Evolutionary conservation across 1,140 invertebrate species (phyloP), one percentile per base, ranked within the genome.

Genomic region (Tetramorium simillimum): DNA sequence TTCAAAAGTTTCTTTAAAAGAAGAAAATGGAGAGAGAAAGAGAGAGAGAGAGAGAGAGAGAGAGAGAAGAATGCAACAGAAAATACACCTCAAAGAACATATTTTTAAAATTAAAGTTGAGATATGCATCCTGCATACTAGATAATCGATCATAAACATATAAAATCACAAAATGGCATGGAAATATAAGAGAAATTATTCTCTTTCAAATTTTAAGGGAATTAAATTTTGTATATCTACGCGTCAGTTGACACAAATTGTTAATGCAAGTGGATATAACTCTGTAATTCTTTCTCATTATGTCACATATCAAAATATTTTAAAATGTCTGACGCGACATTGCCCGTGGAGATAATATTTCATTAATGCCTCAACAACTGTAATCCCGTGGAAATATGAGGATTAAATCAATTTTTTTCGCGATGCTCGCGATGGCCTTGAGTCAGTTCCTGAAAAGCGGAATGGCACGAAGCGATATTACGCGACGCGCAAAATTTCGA

Each of bases 141-240:
- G 14, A 37, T 58, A n/a, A 80, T 69, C 51, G 21, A 40, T 37
- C 49, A 9, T 16, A 33, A 53, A 56, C n/a, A 21, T 24, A 37
- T 37, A 33, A 62, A 46, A 49, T 65, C 28, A 49, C 28, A 24
- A 65, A 21, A 78, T 37, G 24, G 40, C 10, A 53, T 21, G 10
- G 5, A 46, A 78, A 78, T 46, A 16, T 33, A 28, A 40, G 3
- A 53, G 18, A 81, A 53, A 70, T 37, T 67, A 67, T 65, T 65
- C 12, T n/a, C 37, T 37, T n/a, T 33, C 3, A 46, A 49, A 78
- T 33, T 78, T 80, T 40, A 67, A 21, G 24, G 7, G 14, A 53
- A 81, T 81, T 81, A 69, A 53, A 81, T 69, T 53, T 80, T 69
- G 60, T 14, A 76, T 14, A 69, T 18, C 21, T 24, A 43, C 10